Evolutionary conservation across 2,797 vertebrate genomes (phyloP).

Genomic region (Alcedo quadribrachys): DNA sequence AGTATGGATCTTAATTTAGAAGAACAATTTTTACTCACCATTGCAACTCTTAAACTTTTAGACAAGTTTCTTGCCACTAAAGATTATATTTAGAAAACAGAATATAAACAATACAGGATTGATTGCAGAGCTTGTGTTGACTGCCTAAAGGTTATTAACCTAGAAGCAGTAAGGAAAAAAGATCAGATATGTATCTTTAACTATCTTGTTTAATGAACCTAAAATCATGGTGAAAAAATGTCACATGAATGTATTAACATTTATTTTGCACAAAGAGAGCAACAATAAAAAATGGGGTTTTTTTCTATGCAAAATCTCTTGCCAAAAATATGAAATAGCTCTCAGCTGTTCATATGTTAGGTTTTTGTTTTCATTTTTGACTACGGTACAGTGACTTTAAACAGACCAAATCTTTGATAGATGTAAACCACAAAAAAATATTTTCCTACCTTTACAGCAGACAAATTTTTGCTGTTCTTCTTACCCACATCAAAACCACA

Average conservation of each 20-base stretch:
- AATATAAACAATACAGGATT: neutral
- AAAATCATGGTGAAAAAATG: neutral
- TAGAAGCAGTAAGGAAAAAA: neutral
- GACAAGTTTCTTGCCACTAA: neutral
- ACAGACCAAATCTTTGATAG: neutral
- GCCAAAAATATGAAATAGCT: neutral
- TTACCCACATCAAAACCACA: neutral
- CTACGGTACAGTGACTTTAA: neutral
- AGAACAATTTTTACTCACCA: neutral
- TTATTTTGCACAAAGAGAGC: neutral
- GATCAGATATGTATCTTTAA: neutral
- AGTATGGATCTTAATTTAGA: neutral
- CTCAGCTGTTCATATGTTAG: neutral
- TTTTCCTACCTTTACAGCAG: neutral
- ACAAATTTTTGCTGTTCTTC: neutral
- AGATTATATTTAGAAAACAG: neutral
- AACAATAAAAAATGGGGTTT: neutral
- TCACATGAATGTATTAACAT: neutral
- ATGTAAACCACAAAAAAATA: neutral
- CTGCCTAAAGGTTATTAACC: neutral
- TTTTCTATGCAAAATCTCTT: neutral
- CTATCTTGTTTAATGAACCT: neutral
- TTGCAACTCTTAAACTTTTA: neutral
- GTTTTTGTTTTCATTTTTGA: neutral
- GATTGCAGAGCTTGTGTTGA: neutral